Conservation (phyloP, 2,888 invertebrate genomes). For the Lasioglossum pauxillum region DNA sequence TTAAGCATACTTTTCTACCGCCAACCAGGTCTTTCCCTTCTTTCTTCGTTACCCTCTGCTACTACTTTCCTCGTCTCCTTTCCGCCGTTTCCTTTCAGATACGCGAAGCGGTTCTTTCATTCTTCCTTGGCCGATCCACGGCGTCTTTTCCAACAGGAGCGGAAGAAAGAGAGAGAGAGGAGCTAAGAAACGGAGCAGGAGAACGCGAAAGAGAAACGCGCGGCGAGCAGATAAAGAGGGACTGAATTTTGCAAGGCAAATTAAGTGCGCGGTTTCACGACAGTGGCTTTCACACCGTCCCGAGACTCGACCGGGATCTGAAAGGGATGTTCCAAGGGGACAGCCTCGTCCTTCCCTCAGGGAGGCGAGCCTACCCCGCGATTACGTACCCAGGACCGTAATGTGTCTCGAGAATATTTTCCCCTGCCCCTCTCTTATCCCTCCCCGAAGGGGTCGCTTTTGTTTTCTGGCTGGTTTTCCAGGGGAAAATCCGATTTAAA, state of each 20-base stretch:
- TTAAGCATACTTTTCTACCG: constrained; percentile 84
- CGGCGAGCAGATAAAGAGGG: constrained; percentile 66
- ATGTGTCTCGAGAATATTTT: constrained; percentile 62
- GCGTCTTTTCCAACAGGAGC: constrained; percentile 15
- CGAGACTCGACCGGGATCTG: constrained; percentile 63
- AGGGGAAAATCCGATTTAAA: constrained; percentile 53
- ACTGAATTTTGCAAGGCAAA: constrained; percentile 84
- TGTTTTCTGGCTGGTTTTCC: constrained; percentile 23
- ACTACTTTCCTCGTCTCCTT: constrained; percentile 61
- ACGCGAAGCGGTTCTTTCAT: constrained; percentile 61
- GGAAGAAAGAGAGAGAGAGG: neutral
- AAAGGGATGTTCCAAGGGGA: constrained; percentile 78
- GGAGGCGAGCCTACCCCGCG: constrained; percentile 37
- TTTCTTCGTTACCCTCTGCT: constrained; percentile 52
- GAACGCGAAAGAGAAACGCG: constrained; percentile 13
- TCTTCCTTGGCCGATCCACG: constrained; percentile 31
- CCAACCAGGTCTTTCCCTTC: constrained; percentile 45
- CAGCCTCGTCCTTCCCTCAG: constrained; percentile 43
- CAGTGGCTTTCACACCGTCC: constrained; percentile 77
- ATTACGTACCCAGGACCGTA: constrained; percentile 62
- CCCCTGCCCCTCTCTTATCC: neutral
- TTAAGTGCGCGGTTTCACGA: constrained; percentile 84
- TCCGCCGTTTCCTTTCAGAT: constrained; percentile 48
- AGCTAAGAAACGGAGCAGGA: constrained; percentile 6
- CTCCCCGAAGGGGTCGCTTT: constrained; percentile 14